Evolutionary conservation across 2,113 vertebrate species (phyloP).

Genomic region (Phaetusa simplex): DNA sequence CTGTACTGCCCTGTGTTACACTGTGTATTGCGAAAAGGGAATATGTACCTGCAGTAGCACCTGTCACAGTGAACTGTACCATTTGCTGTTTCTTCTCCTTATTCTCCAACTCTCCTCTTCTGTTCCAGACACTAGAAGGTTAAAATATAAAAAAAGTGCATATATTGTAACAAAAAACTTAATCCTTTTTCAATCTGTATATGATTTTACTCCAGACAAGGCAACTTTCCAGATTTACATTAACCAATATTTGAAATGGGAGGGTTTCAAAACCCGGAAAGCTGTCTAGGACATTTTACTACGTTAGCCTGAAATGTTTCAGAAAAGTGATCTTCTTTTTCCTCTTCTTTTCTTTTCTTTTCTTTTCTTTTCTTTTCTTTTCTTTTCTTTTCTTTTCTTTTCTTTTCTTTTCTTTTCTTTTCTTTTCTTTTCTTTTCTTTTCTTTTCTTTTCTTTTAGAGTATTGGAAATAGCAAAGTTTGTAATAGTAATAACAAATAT

Average conservation of each 20-base stretch:
- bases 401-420: not conserved
- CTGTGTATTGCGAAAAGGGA: not conserved
- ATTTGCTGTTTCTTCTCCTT: not conserved
- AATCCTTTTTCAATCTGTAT: conserved; percentile 58
- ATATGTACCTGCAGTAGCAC: not conserved
- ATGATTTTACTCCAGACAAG: conserved; percentile 40
- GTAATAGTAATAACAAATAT: not conserved
- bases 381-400: not conserved
- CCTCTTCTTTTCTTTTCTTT: not conserved
- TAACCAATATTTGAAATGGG: conserved; percentile 39
- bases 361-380: accelerated
- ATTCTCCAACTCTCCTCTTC: not conserved
- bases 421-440: not conserved
- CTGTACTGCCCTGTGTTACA: not conserved
- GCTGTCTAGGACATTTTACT: not conserved
- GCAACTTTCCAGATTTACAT: conserved; percentile 44
- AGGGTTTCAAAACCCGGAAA: not conserved
- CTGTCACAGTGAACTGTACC: not conserved
- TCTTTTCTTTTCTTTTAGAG: not conserved
- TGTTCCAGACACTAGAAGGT: not conserved
- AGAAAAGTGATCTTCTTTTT: not conserved
- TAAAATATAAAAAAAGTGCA: conserved; percentile 9
- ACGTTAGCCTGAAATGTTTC: conserved; percentile 1
- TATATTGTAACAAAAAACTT: not conserved
- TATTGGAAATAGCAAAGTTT: not conserved